Evolutionary conservation across 2,113 vertebrate genomes (phyloP).

Genomic region (Strigops habroptila): DNA sequence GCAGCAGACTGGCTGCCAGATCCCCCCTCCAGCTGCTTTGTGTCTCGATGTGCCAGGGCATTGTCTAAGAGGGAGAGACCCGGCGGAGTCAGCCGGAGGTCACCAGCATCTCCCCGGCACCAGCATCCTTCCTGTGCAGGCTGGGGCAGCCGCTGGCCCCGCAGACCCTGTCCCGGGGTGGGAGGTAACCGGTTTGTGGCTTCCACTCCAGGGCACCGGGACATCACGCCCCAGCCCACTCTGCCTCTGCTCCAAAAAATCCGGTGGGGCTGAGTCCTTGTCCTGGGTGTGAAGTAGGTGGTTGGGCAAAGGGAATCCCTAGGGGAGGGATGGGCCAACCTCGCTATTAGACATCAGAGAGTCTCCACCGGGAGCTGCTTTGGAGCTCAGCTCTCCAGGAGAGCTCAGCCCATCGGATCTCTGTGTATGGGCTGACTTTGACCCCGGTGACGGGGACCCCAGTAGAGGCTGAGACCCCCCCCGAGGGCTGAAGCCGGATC

Average conservation of each 20-base stretch:
- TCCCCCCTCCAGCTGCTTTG: background rate
- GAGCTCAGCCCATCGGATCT: background rate
- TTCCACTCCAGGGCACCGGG: fast-evolving
- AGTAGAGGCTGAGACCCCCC: background rate
- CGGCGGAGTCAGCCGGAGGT: background rate
- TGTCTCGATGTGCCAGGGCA: slow-evolving; percentile 14
- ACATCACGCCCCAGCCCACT: fast-evolving
- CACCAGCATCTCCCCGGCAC: background rate
- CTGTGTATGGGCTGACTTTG: background rate
- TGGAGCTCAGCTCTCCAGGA: background rate
- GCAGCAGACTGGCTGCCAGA: background rate
- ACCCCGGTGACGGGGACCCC: background rate
- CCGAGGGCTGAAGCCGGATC: background rate
- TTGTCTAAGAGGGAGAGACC: background rate
- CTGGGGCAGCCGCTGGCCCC: fast-evolving
- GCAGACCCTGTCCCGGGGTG: fast-evolving
- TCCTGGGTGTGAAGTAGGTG: background rate
- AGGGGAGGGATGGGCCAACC: background rate
- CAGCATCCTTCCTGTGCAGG: background rate
- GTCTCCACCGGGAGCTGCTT: background rate
- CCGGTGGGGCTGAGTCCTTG: background rate
- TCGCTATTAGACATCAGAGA: background rate
- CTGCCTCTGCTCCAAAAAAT: background rate
- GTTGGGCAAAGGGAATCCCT: background rate
- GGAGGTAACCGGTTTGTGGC: background rate